phyloP scores from a whole-genome alignment of 2,113 vertebrate species.

The Serinus canaria region DNA sequence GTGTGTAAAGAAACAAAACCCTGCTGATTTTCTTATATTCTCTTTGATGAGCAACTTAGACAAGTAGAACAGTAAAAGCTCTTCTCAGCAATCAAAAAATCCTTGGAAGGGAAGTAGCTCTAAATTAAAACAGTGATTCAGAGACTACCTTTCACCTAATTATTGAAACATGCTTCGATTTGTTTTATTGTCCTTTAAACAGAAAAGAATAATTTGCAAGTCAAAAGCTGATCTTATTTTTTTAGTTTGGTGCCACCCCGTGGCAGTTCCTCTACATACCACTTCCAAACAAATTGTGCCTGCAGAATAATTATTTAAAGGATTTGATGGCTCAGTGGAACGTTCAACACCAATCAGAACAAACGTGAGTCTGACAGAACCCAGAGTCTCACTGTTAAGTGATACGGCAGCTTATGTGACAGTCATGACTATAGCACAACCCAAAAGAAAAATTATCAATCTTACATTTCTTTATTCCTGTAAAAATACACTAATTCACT shows the following conservation, averaged over 20 bases:
- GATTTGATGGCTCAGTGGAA: neutral
- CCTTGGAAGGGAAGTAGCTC: neutral
- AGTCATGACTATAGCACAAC: neutral
- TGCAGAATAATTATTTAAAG: neutral
- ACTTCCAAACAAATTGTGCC: neutral
- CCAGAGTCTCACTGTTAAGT: neutral
- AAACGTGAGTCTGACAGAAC: neutral
- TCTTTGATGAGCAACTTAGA: neutral
- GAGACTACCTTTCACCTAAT: neutral
- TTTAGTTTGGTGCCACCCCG: constrained; percentile 53
- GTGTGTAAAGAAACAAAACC: neutral
- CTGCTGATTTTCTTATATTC: neutral
- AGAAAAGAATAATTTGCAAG: neutral
- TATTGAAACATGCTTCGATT: neutral
- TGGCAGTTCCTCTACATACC: neutral
- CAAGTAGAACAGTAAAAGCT: neutral
- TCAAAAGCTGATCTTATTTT: neutral
- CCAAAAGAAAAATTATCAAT: neutral
- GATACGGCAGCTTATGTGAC: neutral
- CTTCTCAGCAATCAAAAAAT: neutral
- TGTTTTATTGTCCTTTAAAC: neutral
- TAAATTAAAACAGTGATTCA: neutral
- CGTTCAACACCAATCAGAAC: neutral
- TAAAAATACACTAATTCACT: neutral
- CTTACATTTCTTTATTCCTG: neutral